phyloP scores from a whole-genome alignment of 2,797 vertebrate genomes.

The Protosalanx chinensis region DNA sequence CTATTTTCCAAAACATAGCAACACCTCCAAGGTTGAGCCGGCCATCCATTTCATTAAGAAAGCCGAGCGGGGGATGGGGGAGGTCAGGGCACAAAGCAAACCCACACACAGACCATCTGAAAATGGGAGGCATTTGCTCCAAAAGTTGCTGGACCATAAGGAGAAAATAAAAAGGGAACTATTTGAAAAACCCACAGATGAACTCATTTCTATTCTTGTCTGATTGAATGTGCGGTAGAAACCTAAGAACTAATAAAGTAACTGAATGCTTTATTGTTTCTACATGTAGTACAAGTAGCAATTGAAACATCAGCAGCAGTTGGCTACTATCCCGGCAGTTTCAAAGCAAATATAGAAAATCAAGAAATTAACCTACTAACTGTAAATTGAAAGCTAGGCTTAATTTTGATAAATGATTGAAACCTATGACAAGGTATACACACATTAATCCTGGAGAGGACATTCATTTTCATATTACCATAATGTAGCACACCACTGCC shows the following conservation, averaged over 20 bases:
- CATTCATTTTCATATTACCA: constrained; percentile 78
- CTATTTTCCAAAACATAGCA: constrained; percentile 45
- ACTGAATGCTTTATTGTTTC: neutral
- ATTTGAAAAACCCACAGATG: neutral
- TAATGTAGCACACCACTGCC: constrained; percentile 67
- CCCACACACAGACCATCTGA: constrained; percentile 33
- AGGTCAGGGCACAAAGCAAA: constrained; percentile 54
- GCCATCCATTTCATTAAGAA: constrained; percentile 58
- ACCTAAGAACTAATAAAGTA: neutral
- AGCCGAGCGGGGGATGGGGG: constrained; percentile 44
- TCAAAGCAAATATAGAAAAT: constrained; percentile 45
- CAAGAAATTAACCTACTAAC: constrained; percentile 47
- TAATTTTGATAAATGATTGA: constrained; percentile 78
- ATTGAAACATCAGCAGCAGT: constrained; percentile 24
- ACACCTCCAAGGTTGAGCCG: constrained; percentile 64
- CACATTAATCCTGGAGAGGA: constrained; percentile 74
- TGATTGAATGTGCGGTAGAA: too few relatives aligned
- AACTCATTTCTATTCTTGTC: neutral
- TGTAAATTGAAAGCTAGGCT: constrained; percentile 58
- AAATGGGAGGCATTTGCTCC: neutral
- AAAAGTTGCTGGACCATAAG: neutral
- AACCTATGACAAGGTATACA: constrained; percentile 74
- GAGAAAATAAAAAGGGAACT: neutral
- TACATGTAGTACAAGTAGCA: constrained; percentile 8
- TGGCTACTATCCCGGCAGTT: constrained; percentile 32